Evolutionary conservation across 1,140 invertebrate genomes (phyloP), one percentile per base, ranked within the genome.

Genomic region (Heterodera schachtii): DNA sequence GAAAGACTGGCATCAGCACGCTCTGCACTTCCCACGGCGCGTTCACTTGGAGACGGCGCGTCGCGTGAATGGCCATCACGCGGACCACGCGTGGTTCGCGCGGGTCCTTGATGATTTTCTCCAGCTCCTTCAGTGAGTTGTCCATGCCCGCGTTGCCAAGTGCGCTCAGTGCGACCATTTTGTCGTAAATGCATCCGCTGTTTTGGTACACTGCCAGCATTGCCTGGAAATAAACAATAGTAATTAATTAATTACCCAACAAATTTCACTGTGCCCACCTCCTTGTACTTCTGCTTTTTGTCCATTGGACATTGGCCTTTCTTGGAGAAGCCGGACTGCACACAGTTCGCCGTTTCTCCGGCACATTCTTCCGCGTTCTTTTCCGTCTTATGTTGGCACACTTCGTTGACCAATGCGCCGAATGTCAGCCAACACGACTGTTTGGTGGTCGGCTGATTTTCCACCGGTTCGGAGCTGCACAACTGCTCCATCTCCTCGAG

Each of bases 61-160:
- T 81, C 46, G 84, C 70, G 70, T 84, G 82, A 49, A 84, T 84
- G 67, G 83, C 83, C 66, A 79, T 60, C 16, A 64, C 19, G 44
- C 84, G 83, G 31, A 86, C 81, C 6, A 87, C 60, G 60, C 81
- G 66, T 13, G 82, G 44, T 47, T 84, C 47, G 21, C 69, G 21
- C 44, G 52, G 41, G 60, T 86, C 43, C 44, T 60, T 81, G 74
- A 85, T 83, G 52, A 85, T 84, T 41, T 84, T 52, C 70, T 85
- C 75, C n/a, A 85, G 73, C 21, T 85, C 57, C 13, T 13, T 44
- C n/a, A 84, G 44, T 9, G 83, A n/a, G 84, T n/a, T 85, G 66
- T 85, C 83, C 43, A 87, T 16, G 49, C 78, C 84, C 44, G 84
- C 86, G 75, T 85, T 85, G 46, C 84, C 84, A 21, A 85, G 43